A percentile compares a stretch with the other conserved stretches of the same genome.
Evolutionary conservation across 2,888 invertebrate species (phyloP).

Genomic region (Dione vanillae): DNA sequence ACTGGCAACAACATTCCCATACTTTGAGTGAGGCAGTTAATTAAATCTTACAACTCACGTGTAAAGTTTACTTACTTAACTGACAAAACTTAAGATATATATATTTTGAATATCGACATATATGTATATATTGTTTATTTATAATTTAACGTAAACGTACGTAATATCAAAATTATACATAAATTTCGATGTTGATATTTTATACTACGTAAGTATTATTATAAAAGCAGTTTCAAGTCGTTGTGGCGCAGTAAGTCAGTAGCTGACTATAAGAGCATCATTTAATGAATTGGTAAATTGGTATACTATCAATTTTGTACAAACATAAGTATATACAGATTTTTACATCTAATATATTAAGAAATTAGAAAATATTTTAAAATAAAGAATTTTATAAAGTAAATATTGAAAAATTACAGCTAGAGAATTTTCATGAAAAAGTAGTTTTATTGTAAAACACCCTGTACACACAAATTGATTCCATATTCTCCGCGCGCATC

Average conservation of each 20-base stretch:
- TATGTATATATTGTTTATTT: not conserved
- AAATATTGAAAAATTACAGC: not conserved
- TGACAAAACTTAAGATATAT: not conserved
- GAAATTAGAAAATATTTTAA: too few species aligned
- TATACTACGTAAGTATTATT: too few species aligned
- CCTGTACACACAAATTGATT: constrained; percentile 52
- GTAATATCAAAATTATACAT: too few species aligned
- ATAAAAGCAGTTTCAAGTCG: too few species aligned
- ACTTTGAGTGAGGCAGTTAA: constrained; percentile 33
- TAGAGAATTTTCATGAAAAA: not conserved
- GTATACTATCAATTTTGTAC: too few species aligned
- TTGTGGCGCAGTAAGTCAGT: too few species aligned
- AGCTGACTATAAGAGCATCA: too few species aligned
- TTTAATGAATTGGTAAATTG: too few species aligned
- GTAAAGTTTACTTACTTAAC: constrained; percentile 9
- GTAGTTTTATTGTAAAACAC: constrained; percentile 40
- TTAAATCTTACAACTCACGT: constrained; percentile 43
- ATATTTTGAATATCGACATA: not conserved
- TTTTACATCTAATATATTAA: too few species aligned
- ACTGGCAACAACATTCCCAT: constrained; percentile 33
- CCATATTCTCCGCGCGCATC: constrained; percentile 57
- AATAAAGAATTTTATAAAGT: not conserved
- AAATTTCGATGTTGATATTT: too few species aligned
- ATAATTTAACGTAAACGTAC: too few species aligned
- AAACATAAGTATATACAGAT: too few species aligned